A percentile compares a stretch with the other conserved stretches of the same genome.
These are phyloP conservation scores for Drosophila eohydei DNA, from an alignment of 2,888 invertebrate species.

Conservation along the genomic window DNA sequence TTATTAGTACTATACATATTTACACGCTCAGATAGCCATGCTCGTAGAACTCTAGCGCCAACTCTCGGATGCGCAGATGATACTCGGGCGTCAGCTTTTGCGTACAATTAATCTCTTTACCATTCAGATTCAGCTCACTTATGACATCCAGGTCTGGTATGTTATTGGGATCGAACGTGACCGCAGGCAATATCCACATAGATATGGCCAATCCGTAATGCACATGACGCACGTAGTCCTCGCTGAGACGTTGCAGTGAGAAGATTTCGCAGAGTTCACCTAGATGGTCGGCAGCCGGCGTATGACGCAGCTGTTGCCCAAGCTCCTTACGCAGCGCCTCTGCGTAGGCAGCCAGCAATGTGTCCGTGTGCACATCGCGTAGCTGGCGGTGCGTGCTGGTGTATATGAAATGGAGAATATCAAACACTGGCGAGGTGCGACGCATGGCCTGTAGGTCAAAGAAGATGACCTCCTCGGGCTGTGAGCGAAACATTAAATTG, in stretches of 20 bases:
- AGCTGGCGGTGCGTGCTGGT: conserved; percentile 83
- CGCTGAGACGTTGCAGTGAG: conserved; percentile 76
- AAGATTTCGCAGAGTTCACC: conserved; percentile 66
- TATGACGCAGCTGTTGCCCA: conserved; percentile 66
- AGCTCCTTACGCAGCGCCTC: conserved; percentile 69
- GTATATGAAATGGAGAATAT: conserved; percentile 83
- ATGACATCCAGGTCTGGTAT: conserved; percentile 83
- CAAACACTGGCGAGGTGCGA: conserved; percentile 82
- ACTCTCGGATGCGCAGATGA: conserved; percentile 81
- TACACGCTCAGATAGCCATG: conserved; percentile 76
- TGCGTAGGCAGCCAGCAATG: conserved; percentile 79
- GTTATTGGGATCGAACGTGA: conserved; percentile 83
- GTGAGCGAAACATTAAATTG: conserved; percentile 82
- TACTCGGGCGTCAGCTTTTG: conserved; percentile 83
- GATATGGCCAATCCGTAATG: conserved; percentile 82
- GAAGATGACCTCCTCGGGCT: conserved; percentile 76
- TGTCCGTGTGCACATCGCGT: conserved; percentile 74
- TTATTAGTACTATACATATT: conserved; percentile 34
- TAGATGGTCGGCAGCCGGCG: conserved; percentile 48
- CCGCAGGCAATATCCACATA: conserved; percentile 84
- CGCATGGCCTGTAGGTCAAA: conserved; percentile 84
- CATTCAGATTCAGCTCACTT: conserved; percentile 74
- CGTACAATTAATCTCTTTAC: conserved; percentile 80
- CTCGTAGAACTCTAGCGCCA: conserved; percentile 83
- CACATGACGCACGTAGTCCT: conserved; percentile 79